Conservation (phyloP, 2,797 vertebrate species). For the Etheostoma nigrum region DNA sequence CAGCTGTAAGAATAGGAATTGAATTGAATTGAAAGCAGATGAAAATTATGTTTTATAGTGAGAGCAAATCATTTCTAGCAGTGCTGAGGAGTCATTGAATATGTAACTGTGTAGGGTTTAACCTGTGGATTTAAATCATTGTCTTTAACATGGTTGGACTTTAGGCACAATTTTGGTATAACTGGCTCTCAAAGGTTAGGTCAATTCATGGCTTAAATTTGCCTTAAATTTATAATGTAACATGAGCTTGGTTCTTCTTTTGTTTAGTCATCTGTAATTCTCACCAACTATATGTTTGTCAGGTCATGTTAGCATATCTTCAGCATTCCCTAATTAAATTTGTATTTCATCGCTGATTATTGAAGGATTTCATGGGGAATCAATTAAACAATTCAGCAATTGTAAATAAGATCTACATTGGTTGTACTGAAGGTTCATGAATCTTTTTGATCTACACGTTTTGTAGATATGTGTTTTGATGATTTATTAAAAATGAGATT, state of each 20-base stretch:
- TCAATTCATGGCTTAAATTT: constrained; percentile 12
- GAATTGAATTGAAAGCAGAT: constrained; percentile 33
- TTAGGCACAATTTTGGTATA: constrained; percentile 13
- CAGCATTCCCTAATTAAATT: constrained; percentile 48
- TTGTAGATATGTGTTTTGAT: constrained; percentile 84
- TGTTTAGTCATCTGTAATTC: constrained; percentile 25
- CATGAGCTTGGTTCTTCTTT: constrained; percentile 4
- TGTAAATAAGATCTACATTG: constrained; percentile 84
- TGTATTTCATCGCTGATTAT: constrained; percentile 58
- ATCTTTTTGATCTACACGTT: constrained; percentile 82
- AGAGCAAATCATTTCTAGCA: constrained; percentile 27
- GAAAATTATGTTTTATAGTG: constrained; percentile 24
- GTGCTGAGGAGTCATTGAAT: constrained; percentile 27
- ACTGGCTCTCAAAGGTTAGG: constrained; percentile 12
- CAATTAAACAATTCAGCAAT: constrained; percentile 71
- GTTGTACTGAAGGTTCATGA: constrained; percentile 85
- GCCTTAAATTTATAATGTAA: constrained; percentile 16
- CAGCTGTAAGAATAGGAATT: constrained; percentile 57
- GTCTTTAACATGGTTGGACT: constrained; percentile 1
- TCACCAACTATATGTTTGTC: constrained; percentile 19
- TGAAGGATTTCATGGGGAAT: constrained; percentile 59
- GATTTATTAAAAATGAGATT: constrained; percentile 85
- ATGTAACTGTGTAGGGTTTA: constrained; percentile 15
- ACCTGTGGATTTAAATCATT: constrained; percentile 49
- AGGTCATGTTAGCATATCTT: constrained; percentile 44